Base-by-base conservation (phyloP, 2,113 vertebrate species). In the Brachyistius frenatus region DNA sequence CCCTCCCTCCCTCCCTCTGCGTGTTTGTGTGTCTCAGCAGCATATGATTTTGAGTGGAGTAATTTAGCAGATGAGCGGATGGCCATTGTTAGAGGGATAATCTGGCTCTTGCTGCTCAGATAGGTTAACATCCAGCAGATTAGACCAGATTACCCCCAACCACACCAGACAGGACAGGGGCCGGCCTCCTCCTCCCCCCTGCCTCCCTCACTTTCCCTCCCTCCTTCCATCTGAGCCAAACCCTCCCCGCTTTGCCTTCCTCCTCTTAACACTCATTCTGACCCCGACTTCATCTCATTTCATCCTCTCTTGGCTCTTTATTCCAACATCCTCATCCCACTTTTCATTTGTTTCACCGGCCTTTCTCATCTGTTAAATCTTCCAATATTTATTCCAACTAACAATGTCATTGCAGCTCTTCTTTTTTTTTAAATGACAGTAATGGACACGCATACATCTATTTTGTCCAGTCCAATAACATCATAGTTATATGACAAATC, bases 81-180 rank as follows among this genome's bases (percentile, higher is more conserved):
- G 91, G 90, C 92, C 90, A 91, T 94, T 94, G 93, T 94, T 91
- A 94, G 83, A 84, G 90, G 91, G 93, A 94, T 94, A 89, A 93
- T 93, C 91, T 86, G 88, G 77, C 81, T 93, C 87, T 90, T 79
- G 91, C 89, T 94, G 93, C 89, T 92, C 93, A 93, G 85, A 94
- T 91, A 91, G 92, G 89, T 93, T 93, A 94, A 94, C 92, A 92
- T 89, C 80, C 85, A 70, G 56, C 81, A 84, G 92, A 94, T 94
- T 92, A 93, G 83, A 86, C 67, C 53, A 86, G 92, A 92, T 94
- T 93, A 94, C 80, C 87, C 90, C 80, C 16, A 78, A 81, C 84
- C 87, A 93, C 87, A 91, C 92, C 92, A 93, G 90, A 93, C 91
- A 90, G 80, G 68, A 73, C 77, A 62, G 58, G 53, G 52, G 36